Conservation (phyloP, 2,888 invertebrate species). For the Pyrgus malvae region DNA sequence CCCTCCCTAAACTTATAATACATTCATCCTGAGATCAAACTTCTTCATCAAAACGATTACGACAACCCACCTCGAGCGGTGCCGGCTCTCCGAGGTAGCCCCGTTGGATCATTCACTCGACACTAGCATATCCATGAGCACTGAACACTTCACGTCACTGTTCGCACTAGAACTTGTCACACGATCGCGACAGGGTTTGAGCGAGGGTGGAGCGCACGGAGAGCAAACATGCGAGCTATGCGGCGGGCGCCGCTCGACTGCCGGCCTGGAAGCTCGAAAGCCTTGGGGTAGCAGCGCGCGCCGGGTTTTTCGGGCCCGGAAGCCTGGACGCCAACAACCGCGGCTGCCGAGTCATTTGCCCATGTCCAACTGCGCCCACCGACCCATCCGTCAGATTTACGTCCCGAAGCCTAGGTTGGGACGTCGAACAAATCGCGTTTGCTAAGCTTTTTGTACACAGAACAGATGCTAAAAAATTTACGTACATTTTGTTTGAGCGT, state of each 20-base stretch:
- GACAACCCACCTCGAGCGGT: conserved; percentile 55
- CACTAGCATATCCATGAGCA: conserved; percentile 12
- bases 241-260: conserved; percentile 64
- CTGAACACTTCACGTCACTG: conserved; percentile 31
- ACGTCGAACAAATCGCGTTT: neutral
- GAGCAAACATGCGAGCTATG: conserved; percentile 36
- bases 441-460: neutral
- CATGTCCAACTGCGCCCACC: conserved; percentile 2
- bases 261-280: conserved; percentile 27
- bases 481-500: too few species aligned
- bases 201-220: conserved; percentile 11
- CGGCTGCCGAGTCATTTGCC: conserved; percentile 19
- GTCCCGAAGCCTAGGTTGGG: conserved; percentile 2
- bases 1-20: conserved; percentile 39
- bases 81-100: conserved; percentile 57
- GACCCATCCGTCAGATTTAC: conserved; percentile 19
- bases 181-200: neutral
- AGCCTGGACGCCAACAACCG: conserved; percentile 20
- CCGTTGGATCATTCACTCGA: conserved; percentile 48
- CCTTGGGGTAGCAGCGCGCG: conserved; percentile 27
- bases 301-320: conserved; percentile 30
- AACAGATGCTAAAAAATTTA: neutral
- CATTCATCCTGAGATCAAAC: conserved; percentile 40
- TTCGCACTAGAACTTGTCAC: too few species aligned
- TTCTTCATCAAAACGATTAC: conserved; percentile 33